phyloP scores from a whole-genome alignment of 2,113 vertebrate genomes.

The Mus spicilegus region DNA sequence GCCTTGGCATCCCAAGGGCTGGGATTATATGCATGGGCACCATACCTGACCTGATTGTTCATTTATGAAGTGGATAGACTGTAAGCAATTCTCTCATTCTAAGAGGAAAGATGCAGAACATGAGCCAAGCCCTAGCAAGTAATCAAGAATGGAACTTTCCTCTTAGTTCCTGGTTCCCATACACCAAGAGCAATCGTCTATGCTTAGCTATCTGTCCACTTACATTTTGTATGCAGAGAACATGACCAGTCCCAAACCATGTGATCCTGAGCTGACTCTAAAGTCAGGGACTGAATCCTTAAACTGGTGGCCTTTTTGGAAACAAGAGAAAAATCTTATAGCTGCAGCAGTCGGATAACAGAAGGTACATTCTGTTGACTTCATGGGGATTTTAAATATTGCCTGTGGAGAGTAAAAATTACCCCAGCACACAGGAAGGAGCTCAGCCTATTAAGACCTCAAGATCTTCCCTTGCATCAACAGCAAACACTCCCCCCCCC shows the following conservation, averaged over 20 bases:
- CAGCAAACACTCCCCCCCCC: not conserved
- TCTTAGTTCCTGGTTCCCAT: not conserved
- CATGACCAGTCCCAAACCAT: not conserved
- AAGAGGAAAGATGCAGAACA: not conserved
- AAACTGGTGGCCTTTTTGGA: not conserved
- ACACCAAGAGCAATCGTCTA: not conserved
- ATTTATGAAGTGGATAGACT: not conserved
- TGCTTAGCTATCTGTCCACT: not conserved
- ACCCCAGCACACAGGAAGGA: slow-evolving; percentile 19
- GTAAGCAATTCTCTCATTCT: slow-evolving; percentile 19
- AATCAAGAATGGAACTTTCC: not conserved
- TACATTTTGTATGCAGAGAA: not conserved
- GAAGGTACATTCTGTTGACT: not conserved
- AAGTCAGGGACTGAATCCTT: not conserved
- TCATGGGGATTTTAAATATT: slow-evolving; percentile 44
- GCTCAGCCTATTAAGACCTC: not conserved
- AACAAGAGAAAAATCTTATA: not conserved
- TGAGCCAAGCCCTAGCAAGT: not conserved
- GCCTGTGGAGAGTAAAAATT: not conserved
- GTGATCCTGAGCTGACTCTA: not conserved
- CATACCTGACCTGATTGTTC: not conserved
- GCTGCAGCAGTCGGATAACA: not conserved
- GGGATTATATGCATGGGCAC: not conserved
- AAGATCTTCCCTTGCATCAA: not conserved
- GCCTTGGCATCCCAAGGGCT: not conserved